Evolutionary conservation across 2,797 vertebrate genomes (phyloP).

Genomic region (Chelon labrosus): DNA sequence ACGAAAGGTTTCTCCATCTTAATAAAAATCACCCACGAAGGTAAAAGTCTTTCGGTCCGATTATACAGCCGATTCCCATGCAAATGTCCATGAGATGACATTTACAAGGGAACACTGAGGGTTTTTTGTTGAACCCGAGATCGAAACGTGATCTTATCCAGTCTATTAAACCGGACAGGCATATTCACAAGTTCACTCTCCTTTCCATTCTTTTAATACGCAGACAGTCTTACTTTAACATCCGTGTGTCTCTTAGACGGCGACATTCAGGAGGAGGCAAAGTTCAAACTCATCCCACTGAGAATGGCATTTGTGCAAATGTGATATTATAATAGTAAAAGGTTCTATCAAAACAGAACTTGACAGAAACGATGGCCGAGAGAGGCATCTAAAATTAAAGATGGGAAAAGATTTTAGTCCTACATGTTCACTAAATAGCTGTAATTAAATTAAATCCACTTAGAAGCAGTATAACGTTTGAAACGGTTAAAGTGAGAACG

Average conservation of each 20-base stretch:
- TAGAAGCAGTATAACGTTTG: neutral
- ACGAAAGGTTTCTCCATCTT: too few relatives aligned
- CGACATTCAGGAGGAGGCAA: constrained; percentile 27
- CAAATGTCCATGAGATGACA: neutral
- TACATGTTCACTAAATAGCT: neutral
- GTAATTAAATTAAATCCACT: neutral
- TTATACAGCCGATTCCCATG: neutral
- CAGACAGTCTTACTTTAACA: neutral
- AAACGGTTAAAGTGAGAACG: neutral
- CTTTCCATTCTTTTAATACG: neutral
- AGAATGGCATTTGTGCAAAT: constrained; percentile 15
- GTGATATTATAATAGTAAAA: constrained; percentile 10
- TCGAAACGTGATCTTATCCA: neutral
- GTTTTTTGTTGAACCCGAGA: neutral
- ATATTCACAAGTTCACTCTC: constrained; percentile 9
- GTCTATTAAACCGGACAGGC: constrained; percentile 21
- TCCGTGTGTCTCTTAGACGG: neutral
- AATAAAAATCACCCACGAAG: too few relatives aligned
- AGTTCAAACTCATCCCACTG: constrained; percentile 20
- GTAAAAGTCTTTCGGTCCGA: neutral
- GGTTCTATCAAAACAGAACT: neutral
- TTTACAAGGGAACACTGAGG: constrained; percentile 2
- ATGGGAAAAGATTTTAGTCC: neutral
- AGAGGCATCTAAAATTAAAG: neutral
- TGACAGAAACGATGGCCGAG: neutral